phyloP scores from a whole-genome alignment of 1,140 invertebrate genomes.

The Tigriopus japonicus region DNA sequence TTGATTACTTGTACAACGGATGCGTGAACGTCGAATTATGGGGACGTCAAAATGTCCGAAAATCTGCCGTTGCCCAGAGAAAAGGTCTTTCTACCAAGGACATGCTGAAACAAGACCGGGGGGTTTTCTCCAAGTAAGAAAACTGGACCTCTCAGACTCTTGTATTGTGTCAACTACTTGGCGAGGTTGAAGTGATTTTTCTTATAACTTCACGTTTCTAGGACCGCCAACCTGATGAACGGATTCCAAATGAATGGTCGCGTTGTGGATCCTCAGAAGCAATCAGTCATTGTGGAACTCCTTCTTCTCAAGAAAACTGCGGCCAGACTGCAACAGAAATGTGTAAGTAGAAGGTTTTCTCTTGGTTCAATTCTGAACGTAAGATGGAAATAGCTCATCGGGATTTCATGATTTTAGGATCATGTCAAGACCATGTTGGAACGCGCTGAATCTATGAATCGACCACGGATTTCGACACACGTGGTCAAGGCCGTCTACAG shows the following conservation, averaged over 20 bases:
- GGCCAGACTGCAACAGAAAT: slow-evolving; percentile 25
- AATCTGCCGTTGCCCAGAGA: slow-evolving; percentile 21
- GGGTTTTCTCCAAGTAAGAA: slow-evolving; percentile 21
- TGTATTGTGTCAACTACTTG: too few species aligned
- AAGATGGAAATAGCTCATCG: background rate
- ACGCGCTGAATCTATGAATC: slow-evolving; percentile 25
- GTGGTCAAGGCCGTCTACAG: slow-evolving; percentile 28
- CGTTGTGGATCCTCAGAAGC: slow-evolving; percentile 27
- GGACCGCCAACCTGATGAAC: slow-evolving; percentile 22
- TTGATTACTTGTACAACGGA: slow-evolving; percentile 30
- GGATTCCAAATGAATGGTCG: slow-evolving; percentile 23
- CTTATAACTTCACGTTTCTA: background rate
- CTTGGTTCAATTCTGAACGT: background rate
- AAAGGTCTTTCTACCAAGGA: slow-evolving; percentile 23
- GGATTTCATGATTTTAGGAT: slow-evolving; percentile 18
- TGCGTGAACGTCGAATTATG: slow-evolving; percentile 32
- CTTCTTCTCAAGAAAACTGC: slow-evolving; percentile 29
- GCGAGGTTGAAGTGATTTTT: too few species aligned
- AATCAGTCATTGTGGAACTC: slow-evolving; percentile 27
- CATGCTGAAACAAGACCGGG: slow-evolving; percentile 23
- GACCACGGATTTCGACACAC: slow-evolving; percentile 23
- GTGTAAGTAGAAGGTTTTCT: slow-evolving; percentile 22
- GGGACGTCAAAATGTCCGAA: slow-evolving; percentile 30
- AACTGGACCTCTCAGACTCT: too few species aligned
- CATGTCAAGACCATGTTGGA: slow-evolving; percentile 26